phyloP scores from a whole-genome alignment of 2,888 invertebrate genomes.

The Ochropleura leucogaster region DNA sequence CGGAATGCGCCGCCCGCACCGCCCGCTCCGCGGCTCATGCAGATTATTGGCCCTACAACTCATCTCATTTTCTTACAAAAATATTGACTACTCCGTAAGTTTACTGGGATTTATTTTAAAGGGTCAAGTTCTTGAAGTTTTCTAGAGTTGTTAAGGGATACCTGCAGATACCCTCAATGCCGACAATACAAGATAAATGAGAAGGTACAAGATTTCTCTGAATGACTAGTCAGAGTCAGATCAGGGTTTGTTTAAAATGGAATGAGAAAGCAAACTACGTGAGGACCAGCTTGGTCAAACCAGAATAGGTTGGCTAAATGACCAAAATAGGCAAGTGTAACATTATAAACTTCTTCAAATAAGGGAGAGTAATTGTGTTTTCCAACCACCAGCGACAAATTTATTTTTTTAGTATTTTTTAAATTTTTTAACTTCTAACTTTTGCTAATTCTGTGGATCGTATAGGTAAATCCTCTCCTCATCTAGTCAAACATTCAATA shows the following conservation, averaged over 20 bases:
- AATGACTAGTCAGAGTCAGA: not conserved
- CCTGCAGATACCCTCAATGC: not conserved
- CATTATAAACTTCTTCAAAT: not conserved
- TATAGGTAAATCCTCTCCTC: not conserved
- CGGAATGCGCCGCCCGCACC: conserved; percentile 74
- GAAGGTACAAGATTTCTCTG: not conserved
- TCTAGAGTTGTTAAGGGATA: not conserved
- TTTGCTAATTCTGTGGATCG: not conserved
- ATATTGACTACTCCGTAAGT: conserved; percentile 65
- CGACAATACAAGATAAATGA: not conserved
- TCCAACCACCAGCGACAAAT: not conserved
- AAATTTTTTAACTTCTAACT: not conserved
- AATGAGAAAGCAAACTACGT: not conserved
- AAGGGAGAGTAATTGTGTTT: not conserved
- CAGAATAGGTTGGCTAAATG: not conserved
- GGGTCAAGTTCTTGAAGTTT: not conserved
- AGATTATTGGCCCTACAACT: conserved; percentile 75
- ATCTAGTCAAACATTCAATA: conserved; percentile 31
- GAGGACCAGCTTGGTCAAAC: not conserved
- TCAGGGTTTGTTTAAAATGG: too few relatives aligned
- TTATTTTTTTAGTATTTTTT: too few relatives aligned
- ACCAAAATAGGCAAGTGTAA: not conserved
- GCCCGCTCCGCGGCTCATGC: conserved; percentile 71
- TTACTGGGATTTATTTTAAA: conserved; percentile 25
- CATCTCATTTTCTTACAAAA: conserved; percentile 76